Evolutionary conservation across 1,140 invertebrate genomes (phyloP), one percentile per base, ranked within the genome.

Genomic region (Acromyrmex heyeri): DNA sequence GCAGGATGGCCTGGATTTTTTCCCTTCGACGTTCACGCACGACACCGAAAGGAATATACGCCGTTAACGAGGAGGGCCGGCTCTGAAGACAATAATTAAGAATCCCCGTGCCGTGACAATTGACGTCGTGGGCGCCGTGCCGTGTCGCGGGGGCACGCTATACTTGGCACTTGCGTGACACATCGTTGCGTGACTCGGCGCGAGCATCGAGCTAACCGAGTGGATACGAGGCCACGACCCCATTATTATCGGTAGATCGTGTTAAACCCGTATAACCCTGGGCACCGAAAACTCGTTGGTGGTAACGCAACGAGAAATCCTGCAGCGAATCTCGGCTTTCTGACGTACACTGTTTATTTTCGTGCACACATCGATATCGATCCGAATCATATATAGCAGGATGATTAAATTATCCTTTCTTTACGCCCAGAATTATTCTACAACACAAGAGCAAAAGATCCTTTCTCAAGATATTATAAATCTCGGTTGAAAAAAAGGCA

Each of bases 161-260:
- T 65, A 57, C 59, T 61, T 18, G 55, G 53, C 2, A 24, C 10
- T 92, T 62, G 90, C 92, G 90, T 92, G 91, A 92, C 89, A 76
- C 18, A 34, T n/a, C 44, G 67, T 90, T 85, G 82, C 89, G 86
- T 91, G 88, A 90, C 87, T 88, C 67, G 78, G 27, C 61, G 83
- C 83, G 89, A 88, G 86, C 88, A 86, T 87, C 86, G 89, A 87
- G 65, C 89, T 88, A 87, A 88, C 81, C 86, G 87, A 90, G 88
- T 91, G 88, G 86, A 86, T 88, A 77, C 76, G 89, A 78, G 83
- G 88, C 83, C 82, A 89, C 88, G 88, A 90, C 86, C 86, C 87
- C 87, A 82, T 88, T 86, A 93, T 93, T 92, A 92, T 92, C 92
- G 85, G 88, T 78, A 82, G 87, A 91, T 92, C 92, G 91, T 91